phyloP scores from a whole-genome alignment of 2,888 invertebrate genomes.

The Drosophila crucigera region DNA sequence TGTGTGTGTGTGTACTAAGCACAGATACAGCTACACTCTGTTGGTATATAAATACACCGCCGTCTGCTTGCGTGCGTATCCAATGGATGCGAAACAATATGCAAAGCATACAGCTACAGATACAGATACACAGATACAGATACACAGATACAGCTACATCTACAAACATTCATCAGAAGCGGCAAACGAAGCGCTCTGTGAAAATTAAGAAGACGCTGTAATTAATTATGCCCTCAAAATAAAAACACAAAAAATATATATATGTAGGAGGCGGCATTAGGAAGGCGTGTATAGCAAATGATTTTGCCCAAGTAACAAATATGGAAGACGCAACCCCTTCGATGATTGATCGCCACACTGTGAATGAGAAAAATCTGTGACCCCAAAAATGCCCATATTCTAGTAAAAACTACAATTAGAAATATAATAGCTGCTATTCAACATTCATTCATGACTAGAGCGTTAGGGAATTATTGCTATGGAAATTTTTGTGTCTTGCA shows the following conservation, averaged over 20 bases:
- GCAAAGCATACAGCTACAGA: slow-evolving; percentile 57
- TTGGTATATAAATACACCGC: slow-evolving; percentile 74
- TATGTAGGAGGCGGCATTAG: slow-evolving; percentile 21
- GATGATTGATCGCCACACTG: slow-evolving; percentile 44
- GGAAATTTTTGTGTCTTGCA: background rate
- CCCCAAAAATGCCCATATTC: slow-evolving; percentile 6
- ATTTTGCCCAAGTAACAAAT: slow-evolving; percentile 22
- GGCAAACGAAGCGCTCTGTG: slow-evolving; percentile 42
- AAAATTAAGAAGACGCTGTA: slow-evolving; percentile 61
- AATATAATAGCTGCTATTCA: background rate
- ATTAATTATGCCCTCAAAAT: slow-evolving; percentile 59
- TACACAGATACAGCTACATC: slow-evolving; percentile 21
- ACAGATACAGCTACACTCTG: slow-evolving; percentile 33
- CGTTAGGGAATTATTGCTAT: background rate
- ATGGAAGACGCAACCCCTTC: slow-evolving; percentile 37
- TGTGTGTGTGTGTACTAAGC: background rate
- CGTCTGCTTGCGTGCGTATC: slow-evolving; percentile 75
- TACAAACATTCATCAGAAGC: slow-evolving; percentile 39
- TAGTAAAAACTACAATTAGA: background rate
- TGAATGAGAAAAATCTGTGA: slow-evolving; percentile 19
- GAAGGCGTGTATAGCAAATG: slow-evolving; percentile 28
- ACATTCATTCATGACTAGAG: background rate
- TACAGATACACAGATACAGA: slow-evolving; percentile 18
- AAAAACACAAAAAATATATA: background rate
- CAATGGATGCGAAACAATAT: slow-evolving; percentile 76